Base-by-base conservation (phyloP, 2,113 vertebrate genomes). In the Phylloscopus trochilus region DNA sequence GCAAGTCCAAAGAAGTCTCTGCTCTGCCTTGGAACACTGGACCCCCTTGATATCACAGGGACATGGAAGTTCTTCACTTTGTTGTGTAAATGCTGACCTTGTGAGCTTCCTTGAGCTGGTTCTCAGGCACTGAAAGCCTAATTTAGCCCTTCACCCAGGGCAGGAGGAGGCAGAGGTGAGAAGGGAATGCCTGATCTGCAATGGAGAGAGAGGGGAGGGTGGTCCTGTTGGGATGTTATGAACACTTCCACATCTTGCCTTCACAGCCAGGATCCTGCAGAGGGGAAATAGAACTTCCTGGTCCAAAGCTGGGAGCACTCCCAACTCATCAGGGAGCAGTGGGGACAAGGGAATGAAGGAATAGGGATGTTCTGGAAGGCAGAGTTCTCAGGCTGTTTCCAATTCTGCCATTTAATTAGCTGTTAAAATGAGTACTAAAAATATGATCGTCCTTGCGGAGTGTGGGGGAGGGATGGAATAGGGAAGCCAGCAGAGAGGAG, bases 351-450 rank as follows among this genome's bases (percentile, higher is more conserved):
- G 74, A 90, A 70, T 35, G 79, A 79, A 89, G 47, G 35, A 33
- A 83, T 5, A 15, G 69, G 46, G 89, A 35, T 9, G 13, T 92
- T 93, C 64, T 58, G 55, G 84, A 95, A 87, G 69, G 33, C 94
- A 92, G 64, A 56, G 43, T 90, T 82, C 90, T 88, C 75, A 74
- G 75, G 70, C 87, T 94, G 75, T 90, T 95, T 85, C 74, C 91
- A 78, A 90, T 95, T 70, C 83, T 83, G 69, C 47, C 68, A 30
- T 87, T 59, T 70, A 87, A 92, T 91, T 93, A 90, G 72, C 33
- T 92, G 63, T 74, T 58, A 83, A 80, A 77, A 83, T 33, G 60
- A 49, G 13, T 17, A 49, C 43, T 90, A 81, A 80, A 90, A 96
- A 79, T 89, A 87, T 13, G 24, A 43, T 35, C 0, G 0, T 83